phyloP scores from a whole-genome alignment of 2,113 vertebrate species.

The Eidolon helvum region DNA sequence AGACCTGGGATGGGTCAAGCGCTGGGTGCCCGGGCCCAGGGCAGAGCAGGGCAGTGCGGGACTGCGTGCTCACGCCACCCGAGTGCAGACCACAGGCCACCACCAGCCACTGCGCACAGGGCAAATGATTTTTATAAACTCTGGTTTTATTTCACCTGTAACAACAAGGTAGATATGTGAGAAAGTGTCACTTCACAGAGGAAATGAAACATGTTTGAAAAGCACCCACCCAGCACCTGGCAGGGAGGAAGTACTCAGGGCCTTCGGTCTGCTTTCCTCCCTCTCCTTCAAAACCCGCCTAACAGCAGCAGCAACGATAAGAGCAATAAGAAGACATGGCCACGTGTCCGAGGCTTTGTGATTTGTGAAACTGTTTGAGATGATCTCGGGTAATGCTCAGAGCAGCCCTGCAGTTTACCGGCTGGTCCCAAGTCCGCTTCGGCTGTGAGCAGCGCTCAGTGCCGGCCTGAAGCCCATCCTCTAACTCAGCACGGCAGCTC shows the following conservation, averaged over 20 bases:
- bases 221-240: neutral
- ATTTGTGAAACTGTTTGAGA: neutral
- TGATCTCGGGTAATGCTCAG: rapidly evolving
- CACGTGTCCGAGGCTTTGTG: rapidly evolving
- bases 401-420: rapidly evolving
- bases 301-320: neutral
- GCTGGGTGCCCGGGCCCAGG: rapidly evolving
- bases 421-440: too few relatives aligned
- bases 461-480: rapidly evolving
- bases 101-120: rapidly evolving
- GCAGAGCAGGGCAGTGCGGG: rapidly evolving
- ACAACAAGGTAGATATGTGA: rapidly evolving
- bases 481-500: neutral
- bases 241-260: neutral
- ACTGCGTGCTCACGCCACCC: rapidly evolving
- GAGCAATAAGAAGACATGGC: neutral
- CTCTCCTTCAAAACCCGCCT: neutral
- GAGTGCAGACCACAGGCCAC: neutral
- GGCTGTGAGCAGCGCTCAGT: rapidly evolving
- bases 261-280: neutral
- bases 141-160: neutral
- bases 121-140: rapidly evolving
- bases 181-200: rapidly evolving
- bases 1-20: too few relatives aligned
- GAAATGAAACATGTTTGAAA: rapidly evolving